Evolutionary conservation across 2,888 invertebrate genomes (phyloP).

Genomic region (Teinopalpus imperialis): DNA sequence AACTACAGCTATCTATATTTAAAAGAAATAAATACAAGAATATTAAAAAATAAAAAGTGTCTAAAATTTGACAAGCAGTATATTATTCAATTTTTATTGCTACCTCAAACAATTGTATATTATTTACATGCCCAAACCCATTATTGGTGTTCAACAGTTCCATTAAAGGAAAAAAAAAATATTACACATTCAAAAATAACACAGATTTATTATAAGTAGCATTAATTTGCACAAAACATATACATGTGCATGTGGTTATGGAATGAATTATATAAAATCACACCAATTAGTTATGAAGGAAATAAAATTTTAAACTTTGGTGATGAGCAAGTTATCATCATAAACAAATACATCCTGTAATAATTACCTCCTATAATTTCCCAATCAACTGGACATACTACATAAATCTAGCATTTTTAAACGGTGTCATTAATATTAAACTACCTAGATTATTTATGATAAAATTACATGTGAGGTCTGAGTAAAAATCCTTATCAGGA

Average conservation of each 20-base stretch:
- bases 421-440: slow-evolving; percentile 50
- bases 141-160: slow-evolving; percentile 14
- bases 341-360: too few species aligned
- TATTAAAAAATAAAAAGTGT: slow-evolving; percentile 20
- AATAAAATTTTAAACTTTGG: slow-evolving; percentile 16
- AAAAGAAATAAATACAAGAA: background rate
- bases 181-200: slow-evolving; percentile 15
- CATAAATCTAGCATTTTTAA: slow-evolving; percentile 43
- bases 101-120: slow-evolving; percentile 26
- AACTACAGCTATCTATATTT: too few species aligned
- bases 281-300: slow-evolving; percentile 25
- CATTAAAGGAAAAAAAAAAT: slow-evolving; percentile 8
- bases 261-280: slow-evolving; percentile 37
- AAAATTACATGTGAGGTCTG: slow-evolving; percentile 71
- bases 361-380: slow-evolving; percentile 5
- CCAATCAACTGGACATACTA: slow-evolving; percentile 12
- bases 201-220: slow-evolving; percentile 20
- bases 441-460: slow-evolving; percentile 56
- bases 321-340: background rate
- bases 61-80: slow-evolving; percentile 25
- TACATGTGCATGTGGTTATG: slow-evolving; percentile 29
- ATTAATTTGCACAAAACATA: slow-evolving; percentile 17
- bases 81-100: slow-evolving; percentile 26
- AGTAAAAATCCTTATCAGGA: slow-evolving; percentile 53
- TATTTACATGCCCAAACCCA: slow-evolving; percentile 24